Evolutionary conservation across 2,113 vertebrate genomes (phyloP).

Genomic region (Rissa tridactyla): DNA sequence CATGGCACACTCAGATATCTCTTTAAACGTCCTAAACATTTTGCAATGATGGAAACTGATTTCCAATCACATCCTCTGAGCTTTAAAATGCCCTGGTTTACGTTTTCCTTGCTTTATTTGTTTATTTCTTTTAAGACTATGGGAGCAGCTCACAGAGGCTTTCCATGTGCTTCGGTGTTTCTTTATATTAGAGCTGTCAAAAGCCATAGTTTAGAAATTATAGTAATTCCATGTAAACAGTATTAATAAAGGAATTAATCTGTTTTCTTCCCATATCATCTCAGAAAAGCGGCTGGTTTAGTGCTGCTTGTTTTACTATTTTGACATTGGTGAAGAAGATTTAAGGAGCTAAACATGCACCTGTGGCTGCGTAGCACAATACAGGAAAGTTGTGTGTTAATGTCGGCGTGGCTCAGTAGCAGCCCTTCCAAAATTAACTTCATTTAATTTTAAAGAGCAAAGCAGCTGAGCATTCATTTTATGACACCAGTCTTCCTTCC

Average conservation of each 20-base stretch:
- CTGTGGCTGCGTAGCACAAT: background rate
- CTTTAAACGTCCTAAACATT: background rate
- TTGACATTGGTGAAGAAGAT: background rate
- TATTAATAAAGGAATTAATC: constrained; percentile 1
- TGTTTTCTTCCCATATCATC: background rate
- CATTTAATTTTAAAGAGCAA: constrained; percentile 29
- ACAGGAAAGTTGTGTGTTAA: background rate
- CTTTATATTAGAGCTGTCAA: background rate
- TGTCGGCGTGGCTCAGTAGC: background rate
- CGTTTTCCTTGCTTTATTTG: background rate
- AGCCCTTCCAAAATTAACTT: background rate
- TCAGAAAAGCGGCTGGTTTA: background rate
- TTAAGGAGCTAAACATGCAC: background rate
- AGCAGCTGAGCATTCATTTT: background rate
- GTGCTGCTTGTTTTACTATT: background rate
- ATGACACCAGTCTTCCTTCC: background rate
- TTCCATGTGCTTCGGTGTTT: background rate
- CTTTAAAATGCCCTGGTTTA: background rate
- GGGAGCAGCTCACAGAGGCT: background rate
- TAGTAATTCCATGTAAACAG: background rate
- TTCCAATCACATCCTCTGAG: background rate
- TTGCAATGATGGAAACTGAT: background rate
- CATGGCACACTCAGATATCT: background rate
- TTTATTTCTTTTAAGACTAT: background rate
- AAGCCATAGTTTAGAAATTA: constrained; percentile 14